Base-by-base conservation (phyloP, 2,113 vertebrate genomes). In the Bufo gargarizans region DNA sequence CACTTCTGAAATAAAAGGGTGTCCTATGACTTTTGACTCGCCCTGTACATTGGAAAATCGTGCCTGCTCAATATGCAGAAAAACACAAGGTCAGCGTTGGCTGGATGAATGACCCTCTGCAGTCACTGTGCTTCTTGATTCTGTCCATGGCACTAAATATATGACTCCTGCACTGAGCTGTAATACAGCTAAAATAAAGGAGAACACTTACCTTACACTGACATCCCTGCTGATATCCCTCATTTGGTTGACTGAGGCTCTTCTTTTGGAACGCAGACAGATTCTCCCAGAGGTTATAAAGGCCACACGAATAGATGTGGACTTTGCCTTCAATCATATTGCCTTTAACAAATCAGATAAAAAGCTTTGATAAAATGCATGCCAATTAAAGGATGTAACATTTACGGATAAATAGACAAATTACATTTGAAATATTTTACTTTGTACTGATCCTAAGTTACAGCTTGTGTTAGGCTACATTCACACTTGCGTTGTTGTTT, bases 281-380 rank as follows among this genome's bases (percentile, higher is more conserved):
- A 79, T 96, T 95, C 77, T 98, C 96, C 98, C 98, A 99, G 0
- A 94, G 95, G 85, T 96, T 94, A 13, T 96, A 94, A 82, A 97
- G 96, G 93, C 97, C 96, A 91, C 98, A 99, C 88, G 98, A 92
- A 61, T 96, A 95, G 89, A 99, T 95, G 79, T 94, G 93, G 90
- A 99, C 94, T 92, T 96, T 97, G 19, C 96, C 96, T n/a, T 98
- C 96, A 91, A 94, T 94, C 92, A 98, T 93, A 72, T 95, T 94
- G 59, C 97, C 98, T 99, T 88, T 1, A 86, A 85, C 4, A 45
- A 61, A 81, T 9, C 55, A 43, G n/a, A 80, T 3, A 59, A 74
- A 47, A 13, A 47, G 4, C 6, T 9, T 19, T 72, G 1, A 45
- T 2, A 43, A 45, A 2, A 45, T 45, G 4, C 43, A 74, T 45